Percentiles rank a stretch among this genome's conserved stretches.
Conservation (phyloP, 2,797 vertebrate genomes). For the Sylvilagus floridanus region DNA sequence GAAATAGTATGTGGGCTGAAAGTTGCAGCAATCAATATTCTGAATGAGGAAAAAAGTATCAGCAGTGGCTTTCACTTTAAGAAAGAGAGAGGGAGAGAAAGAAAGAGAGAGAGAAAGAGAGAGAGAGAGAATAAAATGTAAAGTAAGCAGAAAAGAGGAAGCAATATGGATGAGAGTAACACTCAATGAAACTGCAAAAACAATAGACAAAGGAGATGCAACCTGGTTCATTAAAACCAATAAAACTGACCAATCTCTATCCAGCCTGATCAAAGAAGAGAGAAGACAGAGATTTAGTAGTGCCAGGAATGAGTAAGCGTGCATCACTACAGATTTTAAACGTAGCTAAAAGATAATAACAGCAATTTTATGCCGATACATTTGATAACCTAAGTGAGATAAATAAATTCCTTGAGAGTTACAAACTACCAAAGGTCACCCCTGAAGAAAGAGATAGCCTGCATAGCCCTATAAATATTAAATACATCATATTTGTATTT, state of each 20-base stretch:
- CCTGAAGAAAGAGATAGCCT: slow-evolving; percentile 3
- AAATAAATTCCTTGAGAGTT: no score
- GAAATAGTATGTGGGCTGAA: background rate
- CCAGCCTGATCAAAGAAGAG: background rate
- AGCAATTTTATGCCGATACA: no score
- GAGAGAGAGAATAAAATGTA: background rate
- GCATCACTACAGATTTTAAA: background rate
- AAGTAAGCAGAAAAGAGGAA: background rate
- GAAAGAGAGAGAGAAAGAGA: background rate
- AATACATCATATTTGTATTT: slow-evolving; percentile 15
- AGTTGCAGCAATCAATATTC: background rate
- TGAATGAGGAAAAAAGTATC: background rate
- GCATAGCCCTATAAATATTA: background rate
- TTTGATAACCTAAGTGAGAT: no score
- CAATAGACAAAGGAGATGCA: background rate
- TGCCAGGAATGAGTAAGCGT: background rate
- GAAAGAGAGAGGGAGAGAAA: background rate
- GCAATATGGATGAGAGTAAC: background rate
- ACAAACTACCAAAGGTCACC: background rate
- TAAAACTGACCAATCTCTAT: background rate
- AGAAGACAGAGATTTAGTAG: background rate
- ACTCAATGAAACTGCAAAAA: background rate
- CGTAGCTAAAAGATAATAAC: no score
- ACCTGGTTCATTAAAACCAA: no score
- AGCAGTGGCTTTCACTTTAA: background rate